phyloP scores from a whole-genome alignment of 2,113 vertebrate genomes.

The Glaucomys volans region DNA sequence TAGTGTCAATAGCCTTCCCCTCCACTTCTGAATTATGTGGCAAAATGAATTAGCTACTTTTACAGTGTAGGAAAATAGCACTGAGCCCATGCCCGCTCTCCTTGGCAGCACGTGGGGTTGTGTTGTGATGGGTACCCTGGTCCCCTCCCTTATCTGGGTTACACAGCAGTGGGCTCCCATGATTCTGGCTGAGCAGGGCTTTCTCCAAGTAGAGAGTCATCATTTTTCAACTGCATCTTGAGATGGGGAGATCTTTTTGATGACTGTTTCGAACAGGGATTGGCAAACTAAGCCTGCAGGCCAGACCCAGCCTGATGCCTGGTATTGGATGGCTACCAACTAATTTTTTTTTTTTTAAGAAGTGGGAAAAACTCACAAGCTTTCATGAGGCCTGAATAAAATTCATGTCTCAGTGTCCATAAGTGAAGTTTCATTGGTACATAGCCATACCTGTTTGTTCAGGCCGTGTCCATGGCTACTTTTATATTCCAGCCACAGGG shows the following conservation, averaged over 20 bases:
- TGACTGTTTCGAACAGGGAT: background rate
- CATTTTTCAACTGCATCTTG: background rate
- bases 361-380: background rate
- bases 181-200: background rate
- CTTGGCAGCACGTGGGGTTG: background rate
- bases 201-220: background rate
- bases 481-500: background rate
- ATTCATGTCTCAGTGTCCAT: background rate
- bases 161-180: rapidly evolving
- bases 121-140: rapidly evolving
- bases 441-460: background rate
- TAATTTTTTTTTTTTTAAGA: background rate
- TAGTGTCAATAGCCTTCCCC: constrained; percentile 1
- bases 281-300: background rate
- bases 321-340: background rate
- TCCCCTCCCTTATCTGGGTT: background rate
- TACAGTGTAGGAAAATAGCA: background rate
- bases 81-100: background rate
- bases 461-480: background rate
- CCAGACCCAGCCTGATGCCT: background rate
- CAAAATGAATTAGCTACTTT: constrained; percentile 6
- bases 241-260: background rate
- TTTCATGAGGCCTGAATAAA: constrained; percentile 45
- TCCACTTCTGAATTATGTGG: constrained; percentile 20
- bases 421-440: background rate